These are phyloP conservation scores for Glossophaga mutica DNA, from an alignment of 2,797 vertebrate species.

Conservation along the genomic window DNA sequence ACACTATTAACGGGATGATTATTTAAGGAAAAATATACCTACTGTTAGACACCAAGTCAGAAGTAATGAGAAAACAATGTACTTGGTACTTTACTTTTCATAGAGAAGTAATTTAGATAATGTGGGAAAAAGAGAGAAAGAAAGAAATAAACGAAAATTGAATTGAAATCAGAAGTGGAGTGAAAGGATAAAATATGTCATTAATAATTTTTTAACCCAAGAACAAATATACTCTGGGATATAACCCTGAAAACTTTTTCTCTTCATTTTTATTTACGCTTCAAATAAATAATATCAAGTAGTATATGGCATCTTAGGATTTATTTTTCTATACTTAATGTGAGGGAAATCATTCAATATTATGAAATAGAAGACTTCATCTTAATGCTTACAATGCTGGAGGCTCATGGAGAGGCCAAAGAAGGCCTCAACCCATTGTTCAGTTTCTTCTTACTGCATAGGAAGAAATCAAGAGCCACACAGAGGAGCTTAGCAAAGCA, in stretches of 20 bases:
- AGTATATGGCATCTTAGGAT: not conserved
- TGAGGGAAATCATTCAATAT: not conserved
- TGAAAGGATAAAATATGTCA: not conserved
- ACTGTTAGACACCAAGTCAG: not conserved
- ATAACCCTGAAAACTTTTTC: not conserved
- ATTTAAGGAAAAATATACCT: not conserved
- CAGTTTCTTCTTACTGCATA: not conserved
- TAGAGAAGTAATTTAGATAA: not conserved
- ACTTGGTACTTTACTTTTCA: not conserved
- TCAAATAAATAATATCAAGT: not conserved
- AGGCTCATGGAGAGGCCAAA: not conserved
- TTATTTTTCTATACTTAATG: not conserved
- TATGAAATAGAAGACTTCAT: not conserved
- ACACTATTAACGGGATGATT: not conserved
- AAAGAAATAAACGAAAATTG: not conserved
- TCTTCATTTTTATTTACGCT: not conserved
- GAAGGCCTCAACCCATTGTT: not conserved
- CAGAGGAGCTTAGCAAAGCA: not conserved
- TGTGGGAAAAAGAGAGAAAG: not conserved
- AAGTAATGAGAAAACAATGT: not conserved
- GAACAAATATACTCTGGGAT: not conserved
- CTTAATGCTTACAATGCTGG: not conserved
- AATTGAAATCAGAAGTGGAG: not conserved
- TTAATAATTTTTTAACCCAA: not conserved
- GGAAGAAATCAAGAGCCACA: not conserved